Percentiles rank a stretch among this genome's conserved stretches.
Conservation (phyloP, 2,113 vertebrate species). For the Malurus melanocephalus region DNA sequence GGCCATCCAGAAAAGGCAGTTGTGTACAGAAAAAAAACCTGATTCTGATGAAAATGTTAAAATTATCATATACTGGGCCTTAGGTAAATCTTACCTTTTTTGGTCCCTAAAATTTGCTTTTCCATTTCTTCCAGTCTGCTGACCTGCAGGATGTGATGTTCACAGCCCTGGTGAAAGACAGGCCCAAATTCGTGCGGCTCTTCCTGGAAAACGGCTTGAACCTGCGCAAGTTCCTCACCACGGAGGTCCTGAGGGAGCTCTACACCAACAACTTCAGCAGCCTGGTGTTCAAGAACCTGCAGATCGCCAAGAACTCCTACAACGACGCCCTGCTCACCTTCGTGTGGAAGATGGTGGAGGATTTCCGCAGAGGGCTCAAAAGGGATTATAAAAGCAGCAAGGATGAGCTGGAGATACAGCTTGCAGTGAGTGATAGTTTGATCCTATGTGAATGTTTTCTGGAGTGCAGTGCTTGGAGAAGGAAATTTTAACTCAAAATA, state of each 20-base stretch:
- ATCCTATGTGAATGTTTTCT: neutral
- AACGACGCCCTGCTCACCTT: constrained; percentile 76
- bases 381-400: constrained; percentile 74
- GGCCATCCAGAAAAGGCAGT: neutral
- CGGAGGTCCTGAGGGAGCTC: constrained; percentile 81
- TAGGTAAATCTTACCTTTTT: rapidly evolving
- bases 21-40: neutral
- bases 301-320: constrained; percentile 81
- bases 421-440: constrained; percentile 46
- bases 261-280: constrained; percentile 82
- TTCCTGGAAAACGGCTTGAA: constrained; percentile 90
- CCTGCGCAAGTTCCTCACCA: constrained; percentile 84
- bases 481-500: neutral
- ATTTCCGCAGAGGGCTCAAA: constrained; percentile 71
- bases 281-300: constrained; percentile 81
- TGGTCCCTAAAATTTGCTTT: neutral
- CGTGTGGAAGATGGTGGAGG: constrained; percentile 79
- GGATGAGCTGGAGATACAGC: constrained; percentile 67
- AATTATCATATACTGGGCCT: neutral
- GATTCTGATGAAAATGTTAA: neutral
- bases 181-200: constrained; percentile 89
- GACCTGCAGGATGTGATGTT: constrained; percentile 92
- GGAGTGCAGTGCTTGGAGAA: neutral
- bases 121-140: constrained; percentile 73
- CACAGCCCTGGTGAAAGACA: constrained; percentile 87